Base-by-base conservation (phyloP, 2,797 vertebrate genomes). In the Chaenodraco wilsoni region DNA sequence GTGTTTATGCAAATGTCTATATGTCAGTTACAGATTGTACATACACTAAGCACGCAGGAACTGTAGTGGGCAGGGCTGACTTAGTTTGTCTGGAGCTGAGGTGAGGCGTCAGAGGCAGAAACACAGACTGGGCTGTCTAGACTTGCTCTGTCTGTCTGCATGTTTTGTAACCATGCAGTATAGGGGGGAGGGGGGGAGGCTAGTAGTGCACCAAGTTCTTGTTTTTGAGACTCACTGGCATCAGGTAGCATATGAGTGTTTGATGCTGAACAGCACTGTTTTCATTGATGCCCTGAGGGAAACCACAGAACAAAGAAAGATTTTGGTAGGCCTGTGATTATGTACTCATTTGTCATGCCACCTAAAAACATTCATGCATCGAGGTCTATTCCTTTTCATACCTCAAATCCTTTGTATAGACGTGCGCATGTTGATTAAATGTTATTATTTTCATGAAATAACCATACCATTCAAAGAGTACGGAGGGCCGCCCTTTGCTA, bases 91-190 rank as follows among this genome's bases (percentile, higher is more conserved):
- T 90, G 83, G 87, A 82, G 74, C 74, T 87, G 86, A 92, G 84
- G 89, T 91, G 84, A 91, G 90, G 85, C 87, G 82, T 90, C 90
- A 88, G 81, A 76, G 84, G 82, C 85, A 87, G 81, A 81, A 88
- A 83, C 82, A 81, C 87, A 91, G 90, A 88, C 81, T 14, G 67
- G 72, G 80, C 74, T 89, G 93, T 94, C 91, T 94, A 94, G 93
- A 92, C 93, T 88, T 88, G 91, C 85, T 89, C 81, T 84, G 90
- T 90, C 86, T 83, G 86, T 88, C 87, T 85, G 87, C 87, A 71
- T 87, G 89, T 91, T 93, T 93, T 91, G 89, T 92, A 88, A 86
- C 80, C 80, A 79, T 82, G 86, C 87, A 87, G 82, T 79, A 73
- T 74, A 9, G 74, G 21, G 54, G 76, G 87, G 82, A 40, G 88